Conservation (phyloP, 2,113 vertebrate species). For the Cyprinodon brontotheroides region DNA sequence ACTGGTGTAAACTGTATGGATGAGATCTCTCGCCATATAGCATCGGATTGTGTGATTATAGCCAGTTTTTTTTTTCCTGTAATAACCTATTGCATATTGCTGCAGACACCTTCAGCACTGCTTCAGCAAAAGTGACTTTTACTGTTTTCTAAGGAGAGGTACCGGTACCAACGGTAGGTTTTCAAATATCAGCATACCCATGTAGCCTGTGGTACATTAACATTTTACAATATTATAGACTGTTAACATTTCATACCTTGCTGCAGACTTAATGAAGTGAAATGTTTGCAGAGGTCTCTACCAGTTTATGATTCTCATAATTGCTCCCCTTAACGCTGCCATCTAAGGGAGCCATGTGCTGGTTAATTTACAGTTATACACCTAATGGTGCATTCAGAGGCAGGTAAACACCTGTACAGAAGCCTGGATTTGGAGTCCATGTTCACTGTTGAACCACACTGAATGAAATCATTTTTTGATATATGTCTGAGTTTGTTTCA, state of each 20-base stretch:
- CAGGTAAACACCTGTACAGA: background rate
- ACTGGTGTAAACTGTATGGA: too few species aligned
- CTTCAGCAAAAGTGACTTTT: too few species aligned
- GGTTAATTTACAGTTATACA: background rate
- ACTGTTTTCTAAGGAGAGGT: too few species aligned
- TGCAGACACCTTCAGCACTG: too few species aligned
- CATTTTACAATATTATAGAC: background rate
- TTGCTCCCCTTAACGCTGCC: background rate
- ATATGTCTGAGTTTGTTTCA: too few species aligned
- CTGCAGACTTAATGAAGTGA: background rate
- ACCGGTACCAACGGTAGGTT: background rate
- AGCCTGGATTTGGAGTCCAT: too few species aligned
- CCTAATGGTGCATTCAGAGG: background rate
- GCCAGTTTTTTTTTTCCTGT: background rate
- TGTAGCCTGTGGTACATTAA: background rate
- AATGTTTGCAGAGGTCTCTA: background rate
- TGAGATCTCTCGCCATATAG: too few species aligned
- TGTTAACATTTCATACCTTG: background rate
- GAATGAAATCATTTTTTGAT: too few species aligned
- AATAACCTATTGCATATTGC: background rate
- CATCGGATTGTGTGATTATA: too few species aligned
- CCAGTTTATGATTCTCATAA: constrained; percentile 1
- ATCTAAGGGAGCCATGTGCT: background rate
- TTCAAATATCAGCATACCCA: background rate
- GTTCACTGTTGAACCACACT: too few species aligned